A percentile compares a stretch with the other conserved stretches of the same genome.
Conservation (phyloP, 2,888 invertebrate species). For the Sturmia bella region DNA sequence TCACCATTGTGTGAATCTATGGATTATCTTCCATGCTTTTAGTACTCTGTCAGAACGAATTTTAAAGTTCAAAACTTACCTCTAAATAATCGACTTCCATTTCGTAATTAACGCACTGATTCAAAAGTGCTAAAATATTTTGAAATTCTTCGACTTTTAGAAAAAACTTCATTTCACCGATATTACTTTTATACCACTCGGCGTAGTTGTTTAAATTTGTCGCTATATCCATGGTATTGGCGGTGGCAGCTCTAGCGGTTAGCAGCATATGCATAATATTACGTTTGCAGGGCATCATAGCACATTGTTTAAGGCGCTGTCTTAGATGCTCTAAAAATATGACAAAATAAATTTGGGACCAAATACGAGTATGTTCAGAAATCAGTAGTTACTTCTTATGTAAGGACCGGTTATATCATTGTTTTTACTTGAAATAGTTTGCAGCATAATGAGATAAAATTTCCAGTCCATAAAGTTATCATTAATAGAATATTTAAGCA, state of each 20-base stretch:
- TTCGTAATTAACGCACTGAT: constrained; percentile 76
- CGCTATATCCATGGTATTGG: constrained; percentile 75
- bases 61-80: constrained; percentile 70
- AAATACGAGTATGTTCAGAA: neutral
- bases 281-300: constrained; percentile 71
- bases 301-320: constrained; percentile 75
- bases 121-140: constrained; percentile 73
- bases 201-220: constrained; percentile 77
- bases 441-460: constrained; percentile 77
- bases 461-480: constrained; percentile 78
- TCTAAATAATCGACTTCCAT: constrained; percentile 76
- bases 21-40: no score
- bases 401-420: constrained; percentile 68
- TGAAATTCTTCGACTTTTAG: constrained; percentile 76
- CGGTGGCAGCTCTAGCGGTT: constrained; percentile 76
- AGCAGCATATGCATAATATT: constrained; percentile 76
- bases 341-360: constrained; percentile 11
- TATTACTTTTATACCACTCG: constrained; percentile 79
- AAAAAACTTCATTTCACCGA: constrained; percentile 79
- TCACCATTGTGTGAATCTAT: constrained; percentile 77
- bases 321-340: constrained; percentile 75
- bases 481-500: constrained; percentile 74
- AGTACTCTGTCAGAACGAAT: neutral
- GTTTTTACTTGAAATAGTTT: constrained; percentile 73
- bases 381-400: constrained; percentile 74